Conservation (phyloP, 1,140 invertebrate species). For the Nebria ingens region DNA sequence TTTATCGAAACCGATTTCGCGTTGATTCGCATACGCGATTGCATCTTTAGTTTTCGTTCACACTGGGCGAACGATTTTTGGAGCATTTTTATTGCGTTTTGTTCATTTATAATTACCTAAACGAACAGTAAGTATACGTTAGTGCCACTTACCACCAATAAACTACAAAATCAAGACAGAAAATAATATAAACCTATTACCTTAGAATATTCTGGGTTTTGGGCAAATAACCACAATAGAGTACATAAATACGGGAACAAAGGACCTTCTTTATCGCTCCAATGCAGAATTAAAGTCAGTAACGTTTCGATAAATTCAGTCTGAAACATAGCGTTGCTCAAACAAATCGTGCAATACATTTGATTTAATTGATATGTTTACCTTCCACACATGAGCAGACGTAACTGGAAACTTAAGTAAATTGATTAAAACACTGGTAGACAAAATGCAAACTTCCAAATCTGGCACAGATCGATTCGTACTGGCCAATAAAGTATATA, state of each 20-base stretch:
- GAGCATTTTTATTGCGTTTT: not conserved
- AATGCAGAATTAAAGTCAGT: conserved; percentile 44
- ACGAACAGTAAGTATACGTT: too few relatives aligned
- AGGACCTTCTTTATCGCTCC: conserved; percentile 49
- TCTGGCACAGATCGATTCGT: conserved; percentile 44
- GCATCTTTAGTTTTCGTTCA: conserved; percentile 1
- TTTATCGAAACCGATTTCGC: not conserved
- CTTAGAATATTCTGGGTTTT: conserved; percentile 19
- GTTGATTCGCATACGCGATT: not conserved
- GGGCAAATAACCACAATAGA: conserved; percentile 50
- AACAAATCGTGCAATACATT: not conserved
- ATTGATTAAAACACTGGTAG: conserved; percentile 41
- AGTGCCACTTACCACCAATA: too few relatives aligned
- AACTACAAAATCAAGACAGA: too few relatives aligned
- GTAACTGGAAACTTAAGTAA: conserved; percentile 34
- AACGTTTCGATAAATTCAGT: conserved; percentile 35
- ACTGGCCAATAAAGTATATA: conserved; percentile 37
- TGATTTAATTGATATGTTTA: conserved; percentile 13
- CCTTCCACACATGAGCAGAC: conserved; percentile 20
- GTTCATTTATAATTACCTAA: not conserved
- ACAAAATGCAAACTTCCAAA: conserved; percentile 37
- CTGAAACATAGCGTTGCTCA: conserved; percentile 26
- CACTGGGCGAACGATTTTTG: not conserved
- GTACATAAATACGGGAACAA: conserved; percentile 50
- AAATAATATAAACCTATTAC: not conserved